phyloP scores from a whole-genome alignment of 2,113 vertebrate genomes.

The Protobothrops flavoviridis region DNA sequence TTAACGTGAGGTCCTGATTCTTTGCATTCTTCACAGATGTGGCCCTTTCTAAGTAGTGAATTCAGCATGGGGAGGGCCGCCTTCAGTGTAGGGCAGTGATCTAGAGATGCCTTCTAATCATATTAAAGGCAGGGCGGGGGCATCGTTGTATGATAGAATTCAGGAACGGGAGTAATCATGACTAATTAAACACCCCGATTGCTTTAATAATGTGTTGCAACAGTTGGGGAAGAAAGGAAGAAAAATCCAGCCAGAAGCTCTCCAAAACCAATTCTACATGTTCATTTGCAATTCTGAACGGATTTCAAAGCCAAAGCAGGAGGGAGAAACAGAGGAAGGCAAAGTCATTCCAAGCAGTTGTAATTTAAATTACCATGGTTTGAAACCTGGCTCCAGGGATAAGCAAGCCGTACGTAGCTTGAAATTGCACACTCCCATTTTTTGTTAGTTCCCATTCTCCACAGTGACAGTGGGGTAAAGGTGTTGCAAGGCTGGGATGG shows the following conservation, averaged over 20 bases:
- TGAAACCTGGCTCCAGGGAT: conserved; percentile 58
- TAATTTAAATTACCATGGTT: conserved; percentile 64
- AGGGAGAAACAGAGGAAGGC: not conserved
- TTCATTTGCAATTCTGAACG: conserved; percentile 50
- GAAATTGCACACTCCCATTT: conserved; percentile 17
- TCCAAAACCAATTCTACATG: conserved; percentile 32
- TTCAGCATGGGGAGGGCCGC: not conserved
- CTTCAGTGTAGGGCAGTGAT: not conserved
- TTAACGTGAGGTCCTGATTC: not conserved
- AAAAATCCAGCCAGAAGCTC: not conserved
- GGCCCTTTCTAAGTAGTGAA: not conserved
- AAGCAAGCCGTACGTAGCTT: conserved; percentile 46
- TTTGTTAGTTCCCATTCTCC: not conserved
- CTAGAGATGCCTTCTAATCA: not conserved
- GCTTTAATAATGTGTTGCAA: not conserved
- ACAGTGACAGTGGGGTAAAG: rapidly evolving
- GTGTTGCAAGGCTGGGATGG: not conserved
- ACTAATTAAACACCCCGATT: conserved; percentile 20
- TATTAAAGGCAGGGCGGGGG: not conserved
- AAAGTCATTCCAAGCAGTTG: conserved; percentile 63
- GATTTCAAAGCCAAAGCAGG: conserved; percentile 6
- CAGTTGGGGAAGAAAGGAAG: not conserved
- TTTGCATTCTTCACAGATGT: not conserved
- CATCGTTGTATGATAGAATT: not conserved
- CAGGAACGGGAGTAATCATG: conserved; percentile 8